A percentile compares a stretch with the other conserved stretches of the same genome.
Evolutionary conservation across 2,113 vertebrate genomes (phyloP).

Genomic region (Cryptomyrus ogoouensis): DNA sequence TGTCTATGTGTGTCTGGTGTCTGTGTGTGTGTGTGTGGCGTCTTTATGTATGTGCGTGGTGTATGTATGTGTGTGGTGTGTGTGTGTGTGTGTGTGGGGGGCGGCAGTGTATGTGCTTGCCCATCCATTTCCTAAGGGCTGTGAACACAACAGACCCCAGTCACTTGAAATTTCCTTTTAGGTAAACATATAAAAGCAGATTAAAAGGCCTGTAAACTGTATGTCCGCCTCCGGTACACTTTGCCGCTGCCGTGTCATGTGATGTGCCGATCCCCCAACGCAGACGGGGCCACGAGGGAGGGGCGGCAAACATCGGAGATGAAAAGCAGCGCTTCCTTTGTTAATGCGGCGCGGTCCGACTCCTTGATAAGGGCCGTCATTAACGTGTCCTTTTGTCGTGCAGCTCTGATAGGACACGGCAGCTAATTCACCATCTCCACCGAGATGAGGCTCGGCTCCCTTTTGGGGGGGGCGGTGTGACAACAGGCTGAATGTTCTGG

Average conservation of each 20-base stretch:
- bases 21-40: not conserved
- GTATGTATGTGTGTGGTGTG: not conserved
- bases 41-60: not conserved
- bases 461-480: not conserved
- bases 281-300: not conserved
- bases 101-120: not conserved
- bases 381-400: slow-evolving; percentile 15
- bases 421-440: slow-evolving; percentile 3
- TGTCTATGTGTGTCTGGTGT: not conserved
- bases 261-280: not conserved
- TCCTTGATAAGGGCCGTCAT: slow-evolving; percentile 17
- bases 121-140: not conserved
- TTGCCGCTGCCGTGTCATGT: not conserved
- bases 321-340: slow-evolving; percentile 17
- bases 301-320: slow-evolving; percentile 5
- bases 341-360: slow-evolving; percentile 8
- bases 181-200: not conserved
- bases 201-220: not conserved
- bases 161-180: not conserved
- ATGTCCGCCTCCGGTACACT: not conserved
- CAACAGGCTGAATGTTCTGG: not conserved
- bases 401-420: not conserved
- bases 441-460: not conserved
- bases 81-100: not conserved
- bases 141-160: not conserved